Evolutionary conservation across 2,797 vertebrate genomes (phyloP), one percentile per base, ranked within the genome.

Genomic region (Cheracebus regulus): DNA sequence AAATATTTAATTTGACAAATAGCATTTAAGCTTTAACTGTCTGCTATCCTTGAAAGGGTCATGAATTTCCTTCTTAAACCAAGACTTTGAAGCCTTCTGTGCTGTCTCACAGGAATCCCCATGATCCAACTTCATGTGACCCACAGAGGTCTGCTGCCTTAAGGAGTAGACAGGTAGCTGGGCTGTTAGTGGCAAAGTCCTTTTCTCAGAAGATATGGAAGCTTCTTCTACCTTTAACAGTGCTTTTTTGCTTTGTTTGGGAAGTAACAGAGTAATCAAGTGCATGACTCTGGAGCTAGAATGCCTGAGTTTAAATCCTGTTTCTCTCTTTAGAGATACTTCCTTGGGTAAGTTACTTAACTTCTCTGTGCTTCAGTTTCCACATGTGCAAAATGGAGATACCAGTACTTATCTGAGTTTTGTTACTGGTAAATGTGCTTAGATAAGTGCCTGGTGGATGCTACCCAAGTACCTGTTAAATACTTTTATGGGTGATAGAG

Each of bases 31-130:
- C 36, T 90, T 78, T 67, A 91, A 17, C n/a, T 95, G 48, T 79
- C 26, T 89, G 30, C 48, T 95, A 95, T 96, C 33, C 33, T 90
- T 97, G 41, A 93, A 94, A 87, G 78, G 46, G 6, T 52, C n/a
- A 13, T 85, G 72, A 75, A 28, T 93, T 85, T 88, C 52, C 28
- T 33, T 92, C 22, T 52, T 92, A 78, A 67, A n/a, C 19, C 57
- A 19, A 30, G 70, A 44, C 36, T 84, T 46, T 73, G 39, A 83
- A 85, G 14, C 39, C 57, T 5, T 58, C 41, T 67, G 26, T 17
- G 70, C 73, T 81, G 10, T 90, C n/a, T 81, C 48, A 15, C 11
- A 82, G 64, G 64, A 76, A 57, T 90, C 26, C 7, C 4, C 36
- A 0, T 76, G 82, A 64, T 61, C 76, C 88, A n/a, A 24, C 39